phyloP scores from a whole-genome alignment of 2,113 vertebrate species.

The Scomber japonicus region DNA sequence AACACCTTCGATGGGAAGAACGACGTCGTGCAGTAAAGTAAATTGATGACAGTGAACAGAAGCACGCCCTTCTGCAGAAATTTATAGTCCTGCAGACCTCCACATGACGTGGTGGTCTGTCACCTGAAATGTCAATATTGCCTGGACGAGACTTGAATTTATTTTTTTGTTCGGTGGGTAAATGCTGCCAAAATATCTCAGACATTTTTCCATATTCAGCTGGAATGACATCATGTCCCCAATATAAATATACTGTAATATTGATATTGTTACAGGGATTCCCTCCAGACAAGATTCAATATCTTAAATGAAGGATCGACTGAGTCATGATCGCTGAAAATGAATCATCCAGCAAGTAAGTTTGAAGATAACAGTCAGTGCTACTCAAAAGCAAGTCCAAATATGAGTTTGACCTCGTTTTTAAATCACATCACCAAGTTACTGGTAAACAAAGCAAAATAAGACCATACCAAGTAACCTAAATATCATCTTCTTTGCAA shows the following conservation, averaged over 20 bases:
- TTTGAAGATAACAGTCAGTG: no score
- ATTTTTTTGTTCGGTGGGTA: background rate
- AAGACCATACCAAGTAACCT: background rate
- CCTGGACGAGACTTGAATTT: slow-evolving; percentile 10
- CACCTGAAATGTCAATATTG: slow-evolving; percentile 70
- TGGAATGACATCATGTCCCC: background rate
- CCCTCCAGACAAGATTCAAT: background rate
- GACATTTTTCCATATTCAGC: background rate
- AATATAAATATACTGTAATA: no score
- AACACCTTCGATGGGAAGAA: background rate
- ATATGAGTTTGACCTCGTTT: background rate
- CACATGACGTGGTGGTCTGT: slow-evolving; percentile 65
- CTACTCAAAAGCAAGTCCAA: background rate
- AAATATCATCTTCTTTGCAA: background rate
- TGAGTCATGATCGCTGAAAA: background rate
- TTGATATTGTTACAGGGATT: background rate
- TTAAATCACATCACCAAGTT: no score
- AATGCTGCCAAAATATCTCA: background rate
- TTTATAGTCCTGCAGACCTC: slow-evolving; percentile 71
- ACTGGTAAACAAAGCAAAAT: background rate
- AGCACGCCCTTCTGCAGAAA: slow-evolving; percentile 49
- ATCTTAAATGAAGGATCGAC: background rate
- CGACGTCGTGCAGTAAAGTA: background rate
- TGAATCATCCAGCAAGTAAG: background rate
- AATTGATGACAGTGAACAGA: slow-evolving; percentile 35